Conservation (phyloP, 2,113 vertebrate genomes). For the Tangachromis dhanisi region DNA sequence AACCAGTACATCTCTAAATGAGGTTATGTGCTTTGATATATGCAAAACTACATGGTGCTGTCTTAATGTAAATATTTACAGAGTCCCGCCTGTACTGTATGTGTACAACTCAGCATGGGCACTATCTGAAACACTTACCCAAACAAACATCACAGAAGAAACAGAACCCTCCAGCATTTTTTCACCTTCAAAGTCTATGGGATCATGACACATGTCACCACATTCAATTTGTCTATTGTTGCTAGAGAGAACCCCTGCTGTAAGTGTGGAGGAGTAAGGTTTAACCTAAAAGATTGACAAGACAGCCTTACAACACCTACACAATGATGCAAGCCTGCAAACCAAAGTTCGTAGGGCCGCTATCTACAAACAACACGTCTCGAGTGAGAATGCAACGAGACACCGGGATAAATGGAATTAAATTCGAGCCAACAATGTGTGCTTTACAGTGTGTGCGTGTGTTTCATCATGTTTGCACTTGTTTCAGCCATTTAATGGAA, state of each 20-base stretch:
- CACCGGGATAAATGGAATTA: not conserved
- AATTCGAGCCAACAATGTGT: not conserved
- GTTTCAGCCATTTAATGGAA: not conserved
- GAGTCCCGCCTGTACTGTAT: not conserved
- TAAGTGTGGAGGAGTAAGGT: conserved; percentile 7
- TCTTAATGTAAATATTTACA: not conserved
- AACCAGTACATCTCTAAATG: not conserved
- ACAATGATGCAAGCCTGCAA: conserved; percentile 29
- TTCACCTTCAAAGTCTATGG: conserved; percentile 29
- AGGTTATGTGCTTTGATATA: not conserved
- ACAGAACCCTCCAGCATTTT: conserved; percentile 13
- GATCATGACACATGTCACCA: conserved; percentile 21
- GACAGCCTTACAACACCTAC: conserved; percentile 33
- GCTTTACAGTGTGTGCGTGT: not conserved
- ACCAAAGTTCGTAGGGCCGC: not conserved
- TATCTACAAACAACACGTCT: conserved; percentile 10
- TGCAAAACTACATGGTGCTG: not conserved
- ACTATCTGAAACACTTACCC: not conserved
- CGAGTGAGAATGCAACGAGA: not conserved
- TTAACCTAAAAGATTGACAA: conserved; percentile 28
- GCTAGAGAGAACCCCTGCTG: conserved; percentile 28
- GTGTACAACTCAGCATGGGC: not conserved
- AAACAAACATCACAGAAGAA: conserved; percentile 27
- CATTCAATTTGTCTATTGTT: conserved; percentile 15
- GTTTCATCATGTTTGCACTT: not conserved